These are phyloP conservation scores for Siniperca chuatsi DNA, from an alignment of 2,113 vertebrate species.

Conservation along the genomic window DNA sequence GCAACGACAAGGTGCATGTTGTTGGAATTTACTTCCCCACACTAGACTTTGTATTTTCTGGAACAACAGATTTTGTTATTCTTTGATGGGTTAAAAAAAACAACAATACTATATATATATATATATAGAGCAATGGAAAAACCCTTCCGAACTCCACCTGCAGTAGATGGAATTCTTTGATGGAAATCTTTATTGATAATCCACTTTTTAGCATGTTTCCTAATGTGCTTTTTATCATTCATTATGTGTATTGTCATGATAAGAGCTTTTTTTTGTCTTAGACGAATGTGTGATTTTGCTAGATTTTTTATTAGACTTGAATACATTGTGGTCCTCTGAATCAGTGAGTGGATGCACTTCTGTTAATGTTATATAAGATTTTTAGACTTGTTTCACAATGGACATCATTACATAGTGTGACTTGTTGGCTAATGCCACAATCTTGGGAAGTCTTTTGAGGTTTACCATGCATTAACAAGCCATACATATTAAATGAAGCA, in stretches of 20 bases:
- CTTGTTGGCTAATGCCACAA: neutral
- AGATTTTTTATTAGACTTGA: neutral
- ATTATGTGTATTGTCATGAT: neutral
- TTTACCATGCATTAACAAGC: neutral
- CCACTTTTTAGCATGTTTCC: neutral
- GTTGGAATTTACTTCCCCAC: neutral
- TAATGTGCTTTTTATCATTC: neutral
- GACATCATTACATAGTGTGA: neutral
- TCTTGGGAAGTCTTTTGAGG: neutral
- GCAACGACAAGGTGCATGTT: neutral
- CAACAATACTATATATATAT: no score
- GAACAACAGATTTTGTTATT: neutral
- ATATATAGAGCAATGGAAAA: no score
- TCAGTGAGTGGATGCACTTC: neutral
- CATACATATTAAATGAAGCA: neutral
- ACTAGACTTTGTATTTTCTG: neutral
- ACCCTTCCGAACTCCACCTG: neutral
- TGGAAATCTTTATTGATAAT: neutral
- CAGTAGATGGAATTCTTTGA: neutral
- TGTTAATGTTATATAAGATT: neutral
- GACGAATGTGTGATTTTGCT: neutral
- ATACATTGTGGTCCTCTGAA: neutral
- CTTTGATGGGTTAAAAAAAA: neutral
- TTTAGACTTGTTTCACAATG: neutral
- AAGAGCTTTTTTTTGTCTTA: neutral